A percentile compares a stretch with the other conserved stretches of the same genome.
Evolutionary conservation across 2,113 vertebrate species (phyloP).

Genomic region (Brachirus orientalis): DNA sequence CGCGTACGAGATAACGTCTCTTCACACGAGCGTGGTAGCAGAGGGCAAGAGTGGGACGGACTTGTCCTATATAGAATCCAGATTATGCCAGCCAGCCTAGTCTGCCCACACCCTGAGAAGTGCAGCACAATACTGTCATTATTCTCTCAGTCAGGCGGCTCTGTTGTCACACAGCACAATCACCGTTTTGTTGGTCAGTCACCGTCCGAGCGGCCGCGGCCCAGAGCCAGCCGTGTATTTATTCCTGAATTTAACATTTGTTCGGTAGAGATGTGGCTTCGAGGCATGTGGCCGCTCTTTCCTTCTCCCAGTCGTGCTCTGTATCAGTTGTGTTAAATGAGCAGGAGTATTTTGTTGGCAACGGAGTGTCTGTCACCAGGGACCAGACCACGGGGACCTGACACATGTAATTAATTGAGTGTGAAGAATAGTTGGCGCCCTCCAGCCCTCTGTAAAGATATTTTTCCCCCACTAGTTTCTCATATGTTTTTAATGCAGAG

Average conservation of each 20-base stretch:
- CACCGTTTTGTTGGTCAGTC: conserved; percentile 72
- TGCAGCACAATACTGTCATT: conserved; percentile 78
- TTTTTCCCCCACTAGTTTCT: too few species aligned
- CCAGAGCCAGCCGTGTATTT: conserved; percentile 67
- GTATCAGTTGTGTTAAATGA: conserved; percentile 17
- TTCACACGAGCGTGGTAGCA: conserved; percentile 18
- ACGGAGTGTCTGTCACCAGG: neutral
- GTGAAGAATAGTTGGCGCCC: conserved; percentile 1
- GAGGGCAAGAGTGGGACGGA: conserved; percentile 49
- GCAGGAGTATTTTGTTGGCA: conserved; percentile 15
- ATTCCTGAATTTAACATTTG: conserved; percentile 75
- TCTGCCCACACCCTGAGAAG: conserved; percentile 66
- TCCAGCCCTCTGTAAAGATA: neutral
- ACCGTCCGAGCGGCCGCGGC: conserved; percentile 39
- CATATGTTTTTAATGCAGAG: conserved; percentile 5
- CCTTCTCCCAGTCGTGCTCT: conserved; percentile 22
- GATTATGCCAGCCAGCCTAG: conserved; percentile 68
- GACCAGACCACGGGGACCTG: neutral
- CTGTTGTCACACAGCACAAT: conserved; percentile 76
- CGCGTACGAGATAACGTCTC: conserved; percentile 5
- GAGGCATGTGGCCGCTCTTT: conserved; percentile 57
- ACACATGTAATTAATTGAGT: conserved; percentile 8
- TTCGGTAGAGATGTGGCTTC: conserved; percentile 48
- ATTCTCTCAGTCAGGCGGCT: conserved; percentile 62
- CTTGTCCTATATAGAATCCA: conserved; percentile 73